Evolutionary conservation across 2,888 invertebrate species (phyloP), one percentile per base, ranked within the genome.

Genomic region (Papilio gigon): DNA sequence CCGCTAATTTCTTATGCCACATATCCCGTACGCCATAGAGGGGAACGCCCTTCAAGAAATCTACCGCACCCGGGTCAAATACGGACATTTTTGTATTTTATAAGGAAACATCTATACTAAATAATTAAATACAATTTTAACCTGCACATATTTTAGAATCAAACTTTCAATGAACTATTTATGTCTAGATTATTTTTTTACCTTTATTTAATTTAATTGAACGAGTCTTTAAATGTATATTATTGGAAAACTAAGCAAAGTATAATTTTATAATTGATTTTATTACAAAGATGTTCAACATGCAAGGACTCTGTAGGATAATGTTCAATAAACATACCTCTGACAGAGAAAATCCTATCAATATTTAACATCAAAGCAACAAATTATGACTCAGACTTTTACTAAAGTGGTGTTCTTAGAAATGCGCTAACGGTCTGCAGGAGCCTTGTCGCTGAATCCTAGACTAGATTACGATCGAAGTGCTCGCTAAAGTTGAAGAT

Each of bases 21-120:
- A 72, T 37, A 65, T 35, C 74, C 75, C 73, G 74, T 77, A 78
- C 76, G 79, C 77, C 74, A 72, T 79, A 78, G 80, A 86, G 89
- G 89, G 89, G 87, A 89, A 89, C 88, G 89, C 89, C 88, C 89
- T 89, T 86, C 85, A 87, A 84, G 83, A 88, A 88, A 88, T 87
- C 88, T 84, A 84, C 77, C 79, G 78, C 81, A 80, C 81, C 79
- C 83, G 80, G 87, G 87, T 87, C 86, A 86, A 84, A 78, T 79
- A 78, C 77, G 67, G 73, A 80, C 81, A 85, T 83, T 87, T 85
- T 82, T 82, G 83, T 84, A 80, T 77, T 80, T 84, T 80, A 73
- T 70, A 75, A 81, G 81, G 84, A 84, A 85, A 84, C 83, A 79
- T 80, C 78, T 12, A 6, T 30, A 8, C 14, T 2, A 5, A 4